phyloP scores from a whole-genome alignment of 2,888 invertebrate species.

The Scaptomyza polygonia region DNA sequence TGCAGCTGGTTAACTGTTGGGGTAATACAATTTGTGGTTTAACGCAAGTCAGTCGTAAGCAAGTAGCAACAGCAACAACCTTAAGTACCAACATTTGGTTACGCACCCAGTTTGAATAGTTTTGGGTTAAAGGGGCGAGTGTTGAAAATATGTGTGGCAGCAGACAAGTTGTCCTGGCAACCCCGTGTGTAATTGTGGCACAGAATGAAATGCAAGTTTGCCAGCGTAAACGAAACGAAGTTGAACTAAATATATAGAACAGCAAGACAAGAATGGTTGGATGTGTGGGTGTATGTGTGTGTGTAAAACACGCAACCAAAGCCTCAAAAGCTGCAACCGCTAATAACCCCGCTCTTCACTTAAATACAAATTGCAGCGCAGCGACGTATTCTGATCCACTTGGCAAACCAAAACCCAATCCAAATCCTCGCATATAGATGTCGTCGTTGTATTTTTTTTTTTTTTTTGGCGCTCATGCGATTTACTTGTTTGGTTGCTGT shows the following conservation, averaged over 20 bases:
- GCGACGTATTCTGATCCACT: slow-evolving; percentile 62
- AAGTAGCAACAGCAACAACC: slow-evolving; percentile 32
- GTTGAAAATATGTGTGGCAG: neutral
- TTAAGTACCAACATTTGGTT: slow-evolving; percentile 35
- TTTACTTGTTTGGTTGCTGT: slow-evolving; percentile 47
- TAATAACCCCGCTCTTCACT: slow-evolving; percentile 5
- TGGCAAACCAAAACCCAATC: slow-evolving; percentile 58
- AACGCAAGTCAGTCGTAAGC: slow-evolving; percentile 69
- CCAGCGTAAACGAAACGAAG: slow-evolving; percentile 7
- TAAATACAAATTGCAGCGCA: slow-evolving; percentile 30
- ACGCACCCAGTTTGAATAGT: slow-evolving; percentile 58
- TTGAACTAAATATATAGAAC: slow-evolving; percentile 25
- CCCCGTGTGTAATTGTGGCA: slow-evolving; percentile 63
- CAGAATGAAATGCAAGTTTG: slow-evolving; percentile 52
- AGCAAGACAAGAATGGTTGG: slow-evolving; percentile 13
- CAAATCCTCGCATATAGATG: slow-evolving; percentile 35
- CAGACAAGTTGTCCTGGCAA: slow-evolving; percentile 55
- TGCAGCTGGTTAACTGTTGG: slow-evolving; percentile 71
- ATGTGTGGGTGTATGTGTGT: neutral
- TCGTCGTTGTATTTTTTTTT: slow-evolving; percentile 20
- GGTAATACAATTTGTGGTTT: slow-evolving; percentile 79
- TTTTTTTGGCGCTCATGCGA: slow-evolving; percentile 60
- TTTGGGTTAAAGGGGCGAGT: slow-evolving; percentile 3
- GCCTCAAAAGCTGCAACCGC: slow-evolving; percentile 21
- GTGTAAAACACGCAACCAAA: neutral